Evolutionary conservation across 2,888 invertebrate genomes (phyloP).

Genomic region (Cephalotes varians): DNA sequence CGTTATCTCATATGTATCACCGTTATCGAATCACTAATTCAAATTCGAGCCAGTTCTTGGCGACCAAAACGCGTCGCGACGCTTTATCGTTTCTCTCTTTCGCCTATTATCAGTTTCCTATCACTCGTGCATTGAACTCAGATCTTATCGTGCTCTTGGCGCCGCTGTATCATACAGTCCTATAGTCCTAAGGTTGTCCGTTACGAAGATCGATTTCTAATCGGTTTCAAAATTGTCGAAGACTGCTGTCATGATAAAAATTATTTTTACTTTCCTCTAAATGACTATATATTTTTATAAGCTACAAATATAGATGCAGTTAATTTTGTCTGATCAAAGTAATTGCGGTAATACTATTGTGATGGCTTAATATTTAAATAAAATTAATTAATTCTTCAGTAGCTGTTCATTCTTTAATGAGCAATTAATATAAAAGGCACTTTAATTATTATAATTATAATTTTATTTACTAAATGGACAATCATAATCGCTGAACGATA

Average conservation of each 20-base stretch:
- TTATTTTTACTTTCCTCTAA: background rate
- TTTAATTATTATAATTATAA: background rate
- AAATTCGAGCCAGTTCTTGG: constrained; percentile 24
- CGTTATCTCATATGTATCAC: background rate
- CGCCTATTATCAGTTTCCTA: constrained; percentile 21
- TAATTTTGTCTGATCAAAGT: background rate
- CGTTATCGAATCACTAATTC: constrained; percentile 36
- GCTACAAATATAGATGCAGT: background rate
- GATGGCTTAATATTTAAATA: background rate
- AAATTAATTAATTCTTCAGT: background rate
- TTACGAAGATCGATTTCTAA: background rate
- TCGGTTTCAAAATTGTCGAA: background rate
- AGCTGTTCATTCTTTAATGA: background rate
- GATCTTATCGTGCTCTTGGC: background rate
- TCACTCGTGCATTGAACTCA: constrained; percentile 14
- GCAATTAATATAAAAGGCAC: background rate
- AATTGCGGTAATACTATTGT: background rate
- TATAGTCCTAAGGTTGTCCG: background rate
- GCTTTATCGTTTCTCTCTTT: background rate
- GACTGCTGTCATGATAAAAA: background rate
- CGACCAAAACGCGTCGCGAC: background rate
- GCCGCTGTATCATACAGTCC: background rate
- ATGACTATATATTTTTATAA: background rate
- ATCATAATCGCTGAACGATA: background rate
- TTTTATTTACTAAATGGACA: background rate